Evolutionary conservation across 2,797 vertebrate genomes (phyloP).

Genomic region (Sebastes matsubarae): DNA sequence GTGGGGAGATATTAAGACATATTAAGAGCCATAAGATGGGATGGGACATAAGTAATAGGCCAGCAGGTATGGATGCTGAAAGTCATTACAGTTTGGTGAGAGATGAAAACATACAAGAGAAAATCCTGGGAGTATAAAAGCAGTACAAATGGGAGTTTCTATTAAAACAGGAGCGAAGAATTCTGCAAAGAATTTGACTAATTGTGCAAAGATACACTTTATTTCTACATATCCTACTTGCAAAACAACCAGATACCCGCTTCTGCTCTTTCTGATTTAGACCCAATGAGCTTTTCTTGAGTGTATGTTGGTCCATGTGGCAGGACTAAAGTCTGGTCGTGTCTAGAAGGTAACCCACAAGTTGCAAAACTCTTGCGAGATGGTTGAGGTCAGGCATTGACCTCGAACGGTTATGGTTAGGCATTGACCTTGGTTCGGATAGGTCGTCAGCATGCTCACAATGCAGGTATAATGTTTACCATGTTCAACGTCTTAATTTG

Average conservation of each 20-base stretch:
- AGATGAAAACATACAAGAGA: background rate
- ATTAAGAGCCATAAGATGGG: background rate
- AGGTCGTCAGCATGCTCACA: background rate
- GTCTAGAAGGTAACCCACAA: too few relatives aligned
- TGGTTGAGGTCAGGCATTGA: too few relatives aligned
- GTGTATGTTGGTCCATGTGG: background rate
- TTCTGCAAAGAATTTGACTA: background rate
- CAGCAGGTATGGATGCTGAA: background rate
- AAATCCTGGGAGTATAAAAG: background rate
- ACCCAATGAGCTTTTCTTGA: background rate
- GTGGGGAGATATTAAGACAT: background rate
- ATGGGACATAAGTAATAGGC: background rate
- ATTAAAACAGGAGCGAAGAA: background rate
- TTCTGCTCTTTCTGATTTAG: background rate
- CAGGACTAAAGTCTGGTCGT: rapidly evolving
- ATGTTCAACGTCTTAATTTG: background rate
- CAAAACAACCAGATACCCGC: background rate
- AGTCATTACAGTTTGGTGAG: background rate
- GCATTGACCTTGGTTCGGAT: too few relatives aligned
- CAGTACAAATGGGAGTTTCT: background rate
- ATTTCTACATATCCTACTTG: background rate
- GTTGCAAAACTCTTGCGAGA: too few relatives aligned
- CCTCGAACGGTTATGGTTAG: too few relatives aligned
- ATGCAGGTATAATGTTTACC: background rate
- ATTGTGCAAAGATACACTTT: background rate